A percentile compares a stretch with the other conserved stretches of the same genome.
Conservation (phyloP, 64 coral and sea anemone species). For the Catalaphyllia jardinei region DNA sequence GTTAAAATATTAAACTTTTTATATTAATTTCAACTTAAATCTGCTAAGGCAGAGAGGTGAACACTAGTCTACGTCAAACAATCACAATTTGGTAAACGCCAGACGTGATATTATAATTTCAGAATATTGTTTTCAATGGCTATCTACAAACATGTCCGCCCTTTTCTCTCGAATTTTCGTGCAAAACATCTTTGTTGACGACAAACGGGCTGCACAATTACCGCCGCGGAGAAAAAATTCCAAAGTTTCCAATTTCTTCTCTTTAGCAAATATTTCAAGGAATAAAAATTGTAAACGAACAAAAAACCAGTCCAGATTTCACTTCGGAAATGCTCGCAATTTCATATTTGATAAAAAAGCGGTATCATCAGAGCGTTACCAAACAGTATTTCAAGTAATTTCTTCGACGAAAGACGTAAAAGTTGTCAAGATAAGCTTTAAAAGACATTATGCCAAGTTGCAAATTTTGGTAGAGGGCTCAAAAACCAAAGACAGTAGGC, state of each 20-base stretch:
- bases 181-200: background rate
- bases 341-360: background rate
- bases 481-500: background rate
- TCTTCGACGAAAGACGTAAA: background rate
- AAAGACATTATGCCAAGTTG: background rate
- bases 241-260: background rate
- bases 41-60: too few relatives aligned
- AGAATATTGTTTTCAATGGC: background rate
- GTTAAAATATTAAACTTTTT: background rate
- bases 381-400: background rate
- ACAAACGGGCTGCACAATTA: background rate
- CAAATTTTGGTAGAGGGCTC: background rate
- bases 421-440: background rate
- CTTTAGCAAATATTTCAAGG: background rate
- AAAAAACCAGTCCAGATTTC: background rate
- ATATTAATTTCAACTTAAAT: too few relatives aligned
- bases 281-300: background rate
- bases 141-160: background rate
- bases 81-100: background rate
- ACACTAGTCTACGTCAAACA: too few relatives aligned
- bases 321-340: background rate
- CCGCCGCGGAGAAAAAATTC: too few relatives aligned
- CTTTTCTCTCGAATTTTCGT: conserved; percentile 24
- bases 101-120: background rate
- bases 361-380: background rate